Conservation (phyloP, 2,888 invertebrate genomes). For the Lasioglossum leucozonium region DNA sequence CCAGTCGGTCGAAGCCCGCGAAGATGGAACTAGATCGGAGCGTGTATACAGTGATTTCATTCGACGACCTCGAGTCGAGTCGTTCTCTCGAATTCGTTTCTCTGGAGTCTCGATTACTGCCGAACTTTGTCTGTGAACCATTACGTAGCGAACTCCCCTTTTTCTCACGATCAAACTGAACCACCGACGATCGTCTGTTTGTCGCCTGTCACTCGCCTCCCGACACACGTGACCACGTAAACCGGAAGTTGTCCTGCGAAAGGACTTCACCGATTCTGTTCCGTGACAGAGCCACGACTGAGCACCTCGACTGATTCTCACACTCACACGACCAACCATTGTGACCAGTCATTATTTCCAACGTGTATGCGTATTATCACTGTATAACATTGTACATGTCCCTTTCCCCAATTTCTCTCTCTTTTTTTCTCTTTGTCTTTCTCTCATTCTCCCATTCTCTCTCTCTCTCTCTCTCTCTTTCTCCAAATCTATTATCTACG, state of each 20-base stretch:
- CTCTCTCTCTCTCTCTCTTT: not conserved
- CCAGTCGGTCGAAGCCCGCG: not conserved
- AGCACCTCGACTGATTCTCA: slow-evolving; percentile 6
- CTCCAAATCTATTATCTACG: not conserved
- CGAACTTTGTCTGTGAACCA: slow-evolving; percentile 78
- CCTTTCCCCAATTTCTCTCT: slow-evolving; percentile 12
- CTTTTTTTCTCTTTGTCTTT: slow-evolving; percentile 24
- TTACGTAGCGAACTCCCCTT: slow-evolving; percentile 81
- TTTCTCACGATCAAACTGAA: slow-evolving; percentile 59
- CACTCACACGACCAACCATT: not conserved
- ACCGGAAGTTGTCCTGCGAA: slow-evolving; percentile 4
- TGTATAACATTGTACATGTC: slow-evolving; percentile 32
- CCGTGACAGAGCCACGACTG: not conserved
- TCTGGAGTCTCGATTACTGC: not conserved
- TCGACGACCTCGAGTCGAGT: not conserved
- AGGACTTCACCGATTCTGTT: not conserved
- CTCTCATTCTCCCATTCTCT: not conserved
- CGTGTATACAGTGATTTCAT: not conserved
- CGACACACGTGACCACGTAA: slow-evolving; percentile 19
- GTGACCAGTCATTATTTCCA: slow-evolving; percentile 13
- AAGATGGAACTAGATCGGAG: not conserved
- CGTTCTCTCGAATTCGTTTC: slow-evolving; percentile 16
- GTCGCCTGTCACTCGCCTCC: slow-evolving; percentile 58
- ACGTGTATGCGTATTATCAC: slow-evolving; percentile 50
- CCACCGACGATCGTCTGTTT: slow-evolving; percentile 51